These are phyloP conservation scores for Microcebus lehilahytsara DNA, from an alignment of 2,113 vertebrate species.

Conservation along the genomic window DNA sequence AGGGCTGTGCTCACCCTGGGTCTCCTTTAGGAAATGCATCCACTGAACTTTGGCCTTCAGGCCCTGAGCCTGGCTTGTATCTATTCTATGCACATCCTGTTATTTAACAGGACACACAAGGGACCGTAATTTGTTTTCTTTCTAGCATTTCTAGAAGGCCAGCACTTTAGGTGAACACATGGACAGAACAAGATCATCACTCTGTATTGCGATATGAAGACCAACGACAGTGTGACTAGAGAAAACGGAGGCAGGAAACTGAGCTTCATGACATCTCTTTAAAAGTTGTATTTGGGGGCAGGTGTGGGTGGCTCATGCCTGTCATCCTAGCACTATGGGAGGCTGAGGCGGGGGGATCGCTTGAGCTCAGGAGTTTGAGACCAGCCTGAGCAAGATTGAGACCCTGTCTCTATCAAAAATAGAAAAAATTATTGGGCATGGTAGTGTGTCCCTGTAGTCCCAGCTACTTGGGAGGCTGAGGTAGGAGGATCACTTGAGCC, in stretches of 20 bases:
- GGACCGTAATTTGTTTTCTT: neutral
- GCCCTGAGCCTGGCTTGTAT: neutral
- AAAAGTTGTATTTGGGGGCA: neutral
- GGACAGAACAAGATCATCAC: neutral
- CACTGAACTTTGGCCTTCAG: neutral
- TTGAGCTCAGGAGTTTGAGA: no score
- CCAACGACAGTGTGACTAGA: neutral
- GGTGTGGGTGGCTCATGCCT: no score
- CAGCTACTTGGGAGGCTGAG: no score
- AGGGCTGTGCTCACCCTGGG: fast-evolving
- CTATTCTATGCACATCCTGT: neutral
- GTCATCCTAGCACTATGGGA: no score
- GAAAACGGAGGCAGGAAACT: neutral
- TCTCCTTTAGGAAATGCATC: neutral
- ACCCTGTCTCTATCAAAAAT: no score
- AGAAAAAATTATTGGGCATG: no score
- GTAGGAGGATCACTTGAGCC: no score
- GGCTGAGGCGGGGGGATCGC: no score
- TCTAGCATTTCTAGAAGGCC: neutral
- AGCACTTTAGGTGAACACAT: neutral
- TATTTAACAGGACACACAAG: neutral
- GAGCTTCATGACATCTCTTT: neutral
- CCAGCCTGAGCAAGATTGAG: no score
- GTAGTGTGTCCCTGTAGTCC: no score
- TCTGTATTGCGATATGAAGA: neutral